A percentile compares a stretch with the other conserved stretches of the same genome.
phyloP scores from a whole-genome alignment of 2,797 vertebrate species.

The Poeciliopsis paucimaculata region DNA sequence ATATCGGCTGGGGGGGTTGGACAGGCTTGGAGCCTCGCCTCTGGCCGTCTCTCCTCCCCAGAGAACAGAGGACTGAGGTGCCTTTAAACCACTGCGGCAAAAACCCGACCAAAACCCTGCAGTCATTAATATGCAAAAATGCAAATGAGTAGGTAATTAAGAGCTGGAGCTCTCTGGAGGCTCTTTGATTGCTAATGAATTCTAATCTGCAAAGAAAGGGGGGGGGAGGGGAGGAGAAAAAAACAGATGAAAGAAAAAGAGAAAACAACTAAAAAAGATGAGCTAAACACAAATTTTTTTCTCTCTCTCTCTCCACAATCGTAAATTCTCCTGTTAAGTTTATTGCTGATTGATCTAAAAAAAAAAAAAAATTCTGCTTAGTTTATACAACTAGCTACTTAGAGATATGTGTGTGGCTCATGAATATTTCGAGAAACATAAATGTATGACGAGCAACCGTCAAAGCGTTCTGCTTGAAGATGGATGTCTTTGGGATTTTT shows the following conservation, averaged over 20 bases:
- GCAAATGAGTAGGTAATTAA: slow-evolving; percentile 96
- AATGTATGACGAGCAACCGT: slow-evolving; percentile 33
- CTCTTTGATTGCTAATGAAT: slow-evolving; percentile 91
- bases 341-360: slow-evolving; percentile 13
- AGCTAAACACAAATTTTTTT: slow-evolving; percentile 48
- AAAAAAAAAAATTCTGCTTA: neutral
- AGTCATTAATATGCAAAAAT: slow-evolving; percentile 98
- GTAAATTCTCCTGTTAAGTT: slow-evolving; percentile 53
- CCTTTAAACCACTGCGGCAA: slow-evolving; percentile 89
- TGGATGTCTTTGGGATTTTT: slow-evolving; percentile 15
- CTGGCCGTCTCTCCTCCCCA: slow-evolving; percentile 79
- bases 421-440: slow-evolving; percentile 17
- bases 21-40: slow-evolving; percentile 79
- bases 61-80: slow-evolving; percentile 82
- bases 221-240: slow-evolving; percentile 74
- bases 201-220: slow-evolving; percentile 87
- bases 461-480: neutral
- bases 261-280: slow-evolving; percentile 75
- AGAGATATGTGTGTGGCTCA: slow-evolving; percentile 8
- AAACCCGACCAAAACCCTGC: slow-evolving; percentile 85
- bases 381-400: slow-evolving; percentile 22
- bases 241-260: slow-evolving; percentile 80
- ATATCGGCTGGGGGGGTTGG: slow-evolving; percentile 53
- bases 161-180: slow-evolving; percentile 88
- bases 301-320: slow-evolving; percentile 13